Conservation (phyloP, 2,888 invertebrate genomes). For the Platynereis dumerilii region DNA sequence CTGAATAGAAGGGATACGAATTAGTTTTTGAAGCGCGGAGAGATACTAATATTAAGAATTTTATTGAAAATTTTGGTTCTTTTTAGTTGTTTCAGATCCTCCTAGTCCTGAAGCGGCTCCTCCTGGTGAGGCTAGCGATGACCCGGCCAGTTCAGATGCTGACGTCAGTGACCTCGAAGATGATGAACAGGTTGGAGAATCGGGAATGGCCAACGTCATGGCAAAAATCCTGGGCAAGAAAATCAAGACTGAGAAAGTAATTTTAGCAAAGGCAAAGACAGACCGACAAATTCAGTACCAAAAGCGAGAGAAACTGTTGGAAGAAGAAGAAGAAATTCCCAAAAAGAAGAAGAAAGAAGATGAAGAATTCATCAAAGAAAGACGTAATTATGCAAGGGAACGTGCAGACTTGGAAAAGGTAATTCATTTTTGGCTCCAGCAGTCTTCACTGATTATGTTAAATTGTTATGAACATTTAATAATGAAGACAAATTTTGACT, state of each 20-base stretch:
- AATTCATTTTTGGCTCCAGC: too few species aligned
- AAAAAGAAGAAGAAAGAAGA: constrained; percentile 11
- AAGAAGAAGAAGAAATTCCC: constrained; percentile 14
- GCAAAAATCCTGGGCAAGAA: constrained; percentile 25
- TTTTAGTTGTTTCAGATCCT: too few species aligned
- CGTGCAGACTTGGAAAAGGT: too few species aligned
- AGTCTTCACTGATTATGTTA: too few species aligned
- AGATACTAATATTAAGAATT: too few species aligned
- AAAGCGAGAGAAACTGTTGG: constrained; percentile 64
- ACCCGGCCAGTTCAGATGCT: not conserved
- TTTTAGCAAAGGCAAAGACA: constrained; percentile 76
- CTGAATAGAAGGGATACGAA: too few species aligned
- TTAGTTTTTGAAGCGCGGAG: too few species aligned
- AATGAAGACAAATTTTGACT: too few species aligned
- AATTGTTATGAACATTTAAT: too few species aligned
- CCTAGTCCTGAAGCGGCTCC: not conserved
- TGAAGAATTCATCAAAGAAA: too few species aligned
- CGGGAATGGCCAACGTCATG: constrained; percentile 27
- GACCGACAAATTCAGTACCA: constrained; percentile 29
- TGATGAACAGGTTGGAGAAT: not conserved
- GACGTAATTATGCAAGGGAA: too few species aligned
- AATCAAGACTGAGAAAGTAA: constrained; percentile 12
- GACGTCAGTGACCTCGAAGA: constrained; percentile 8
- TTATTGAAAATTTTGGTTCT: too few species aligned
- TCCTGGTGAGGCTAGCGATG: constrained; percentile 1